A percentile compares a stretch with the other conserved stretches of the same genome.
Evolutionary conservation across 2,113 vertebrate genomes (phyloP).

Genomic region (Hylia prasina): DNA sequence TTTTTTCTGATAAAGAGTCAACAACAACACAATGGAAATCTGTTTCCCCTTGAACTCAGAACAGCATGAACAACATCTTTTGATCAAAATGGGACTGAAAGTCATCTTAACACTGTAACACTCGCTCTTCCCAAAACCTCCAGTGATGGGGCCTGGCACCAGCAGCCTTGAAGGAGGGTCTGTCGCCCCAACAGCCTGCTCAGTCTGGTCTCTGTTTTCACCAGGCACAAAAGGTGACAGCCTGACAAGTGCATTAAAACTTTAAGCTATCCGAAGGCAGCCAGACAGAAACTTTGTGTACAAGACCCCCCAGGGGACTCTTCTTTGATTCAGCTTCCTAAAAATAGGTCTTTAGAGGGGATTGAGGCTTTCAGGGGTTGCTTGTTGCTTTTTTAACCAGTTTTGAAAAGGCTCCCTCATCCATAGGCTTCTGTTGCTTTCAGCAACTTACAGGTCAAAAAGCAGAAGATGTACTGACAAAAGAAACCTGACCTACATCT

Average conservation of each 20-base stretch:
- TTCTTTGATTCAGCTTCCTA: neutral
- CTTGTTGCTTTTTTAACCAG: neutral
- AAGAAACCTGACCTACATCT: neutral
- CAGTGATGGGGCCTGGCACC: neutral
- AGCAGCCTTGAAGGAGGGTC: neutral
- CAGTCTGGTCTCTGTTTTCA: neutral
- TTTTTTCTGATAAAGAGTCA: neutral
- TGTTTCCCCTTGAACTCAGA: neutral
- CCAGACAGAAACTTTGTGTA: neutral
- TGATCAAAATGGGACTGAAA: neutral
- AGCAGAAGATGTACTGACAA: neutral
- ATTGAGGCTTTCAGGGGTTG: neutral
- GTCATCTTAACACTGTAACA: neutral
- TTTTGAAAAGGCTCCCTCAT: constrained; percentile 5
- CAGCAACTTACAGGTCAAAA: neutral
- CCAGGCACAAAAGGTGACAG: neutral
- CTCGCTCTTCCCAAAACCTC: neutral
- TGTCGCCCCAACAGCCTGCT: accelerated
- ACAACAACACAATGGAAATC: neutral
- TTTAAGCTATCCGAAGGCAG: neutral
- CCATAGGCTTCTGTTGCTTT: neutral
- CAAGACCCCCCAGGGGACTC: neutral
- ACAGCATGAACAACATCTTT: neutral
- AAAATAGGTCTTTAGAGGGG: neutral
- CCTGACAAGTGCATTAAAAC: neutral